Evolutionary conservation across 2,797 vertebrate genomes (phyloP).

Genomic region (Hafferia zeledoni): DNA sequence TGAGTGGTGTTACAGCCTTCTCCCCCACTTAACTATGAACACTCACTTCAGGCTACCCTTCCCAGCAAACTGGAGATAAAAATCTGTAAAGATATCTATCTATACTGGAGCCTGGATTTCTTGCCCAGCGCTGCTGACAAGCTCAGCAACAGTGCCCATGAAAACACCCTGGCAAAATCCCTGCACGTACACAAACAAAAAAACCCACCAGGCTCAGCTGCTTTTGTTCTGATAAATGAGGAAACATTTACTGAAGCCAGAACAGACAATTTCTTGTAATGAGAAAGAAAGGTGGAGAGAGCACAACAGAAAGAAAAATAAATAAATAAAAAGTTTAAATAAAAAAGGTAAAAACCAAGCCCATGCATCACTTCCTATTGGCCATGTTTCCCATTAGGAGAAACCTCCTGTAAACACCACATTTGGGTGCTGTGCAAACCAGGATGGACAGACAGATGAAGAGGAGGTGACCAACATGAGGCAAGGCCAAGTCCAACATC

Average conservation of each 20-base stretch:
- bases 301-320: neutral
- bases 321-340: neutral
- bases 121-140: neutral
- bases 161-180: neutral
- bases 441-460: neutral
- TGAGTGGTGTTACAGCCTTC: neutral
- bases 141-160: neutral
- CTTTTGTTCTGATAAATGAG: conserved; percentile 26
- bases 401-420: neutral
- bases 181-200: neutral
- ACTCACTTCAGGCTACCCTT: neutral
- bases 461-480: neutral
- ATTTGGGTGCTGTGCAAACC: neutral
- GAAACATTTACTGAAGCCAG: neutral
- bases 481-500: accelerated
- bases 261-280: neutral
- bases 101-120: neutral
- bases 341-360: neutral
- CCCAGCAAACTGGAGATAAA: neutral
- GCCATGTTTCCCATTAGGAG: neutral
- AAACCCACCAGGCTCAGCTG: neutral
- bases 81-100: neutral
- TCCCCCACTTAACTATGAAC: neutral
- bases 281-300: neutral
- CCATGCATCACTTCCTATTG: neutral